phyloP scores from a whole-genome alignment of 2,888 invertebrate species.

The Ormyrus thymus region DNA sequence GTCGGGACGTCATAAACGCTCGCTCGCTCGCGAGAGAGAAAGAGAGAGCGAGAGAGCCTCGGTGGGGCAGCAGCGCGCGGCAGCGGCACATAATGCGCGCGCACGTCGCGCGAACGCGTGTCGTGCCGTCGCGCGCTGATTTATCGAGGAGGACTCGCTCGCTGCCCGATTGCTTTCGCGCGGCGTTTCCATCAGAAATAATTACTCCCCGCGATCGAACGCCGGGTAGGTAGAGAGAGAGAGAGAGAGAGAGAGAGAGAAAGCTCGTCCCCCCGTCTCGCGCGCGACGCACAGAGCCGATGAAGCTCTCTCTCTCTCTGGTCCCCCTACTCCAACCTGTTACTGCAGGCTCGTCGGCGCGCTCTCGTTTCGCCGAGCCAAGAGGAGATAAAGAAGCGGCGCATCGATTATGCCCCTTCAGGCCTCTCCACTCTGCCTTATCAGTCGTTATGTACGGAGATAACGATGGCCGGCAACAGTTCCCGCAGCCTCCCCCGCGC shows the following conservation, averaged over 20 bases:
- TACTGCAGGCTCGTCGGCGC: too few species aligned
- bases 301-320: neutral
- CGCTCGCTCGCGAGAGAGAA: neutral
- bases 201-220: neutral
- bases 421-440: too few species aligned
- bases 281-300: too few species aligned
- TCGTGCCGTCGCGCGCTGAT: neutral
- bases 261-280: too few species aligned
- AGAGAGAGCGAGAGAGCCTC: neutral
- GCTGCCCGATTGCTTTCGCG: neutral
- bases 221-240: too few species aligned
- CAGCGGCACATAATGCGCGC: neutral
- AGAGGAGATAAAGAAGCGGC: too few species aligned
- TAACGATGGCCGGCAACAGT: too few species aligned
- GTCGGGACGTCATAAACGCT: constrained; percentile 21
- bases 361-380: too few species aligned
- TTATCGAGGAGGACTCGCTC: neutral
- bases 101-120: neutral
- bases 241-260: too few species aligned
- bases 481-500: too few species aligned
- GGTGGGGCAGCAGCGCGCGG: neutral
- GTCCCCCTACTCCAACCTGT: neutral
- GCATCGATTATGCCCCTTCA: too few species aligned
- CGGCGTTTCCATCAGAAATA: neutral
- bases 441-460: too few species aligned